A percentile compares a stretch with the other conserved stretches of the same genome.
Evolutionary conservation across 1,140 invertebrate genomes (phyloP).

Genomic region (Pseudobourletiella spinata): DNA sequence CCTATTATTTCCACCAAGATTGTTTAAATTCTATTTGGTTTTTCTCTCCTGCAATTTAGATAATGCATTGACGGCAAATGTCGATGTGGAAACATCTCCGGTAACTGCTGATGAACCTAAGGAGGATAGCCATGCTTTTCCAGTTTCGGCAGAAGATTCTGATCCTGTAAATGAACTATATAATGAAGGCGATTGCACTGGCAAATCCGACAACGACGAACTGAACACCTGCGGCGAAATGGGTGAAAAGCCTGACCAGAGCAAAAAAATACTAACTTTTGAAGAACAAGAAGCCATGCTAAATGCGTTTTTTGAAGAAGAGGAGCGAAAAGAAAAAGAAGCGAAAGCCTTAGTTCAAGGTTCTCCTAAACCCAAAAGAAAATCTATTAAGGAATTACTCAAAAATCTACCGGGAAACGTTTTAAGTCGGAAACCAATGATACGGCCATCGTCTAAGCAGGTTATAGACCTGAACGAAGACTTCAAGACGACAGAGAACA

Average conservation of each 20-base stretch:
- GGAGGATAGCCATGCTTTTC: neutral
- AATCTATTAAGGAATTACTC: conserved; percentile 1
- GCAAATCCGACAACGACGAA: neutral
- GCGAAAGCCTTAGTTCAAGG: neutral
- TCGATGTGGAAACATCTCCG: neutral
- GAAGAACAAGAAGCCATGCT: neutral
- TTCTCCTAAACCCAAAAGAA: conserved; percentile 8
- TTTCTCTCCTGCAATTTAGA: no score
- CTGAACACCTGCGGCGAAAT: neutral
- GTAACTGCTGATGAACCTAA: neutral
- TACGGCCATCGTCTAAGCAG: neutral
- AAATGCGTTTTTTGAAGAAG: neutral
- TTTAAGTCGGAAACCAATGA: neutral
- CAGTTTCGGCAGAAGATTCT: neutral
- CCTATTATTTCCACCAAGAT: no score
- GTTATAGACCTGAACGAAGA: neutral
- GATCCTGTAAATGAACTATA: no score
- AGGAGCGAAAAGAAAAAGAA: neutral
- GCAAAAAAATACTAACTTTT: neutral
- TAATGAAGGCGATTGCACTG: no score
- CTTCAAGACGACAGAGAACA: neutral
- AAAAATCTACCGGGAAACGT: conserved; percentile 3
- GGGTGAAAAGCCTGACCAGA: neutral
- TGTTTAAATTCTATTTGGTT: no score
- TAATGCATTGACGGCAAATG: no score